Percentiles rank a stretch among this genome's conserved stretches.
Evolutionary conservation across 2,113 vertebrate species (phyloP).

Genomic region (Dascyllus trimaculatus): DNA sequence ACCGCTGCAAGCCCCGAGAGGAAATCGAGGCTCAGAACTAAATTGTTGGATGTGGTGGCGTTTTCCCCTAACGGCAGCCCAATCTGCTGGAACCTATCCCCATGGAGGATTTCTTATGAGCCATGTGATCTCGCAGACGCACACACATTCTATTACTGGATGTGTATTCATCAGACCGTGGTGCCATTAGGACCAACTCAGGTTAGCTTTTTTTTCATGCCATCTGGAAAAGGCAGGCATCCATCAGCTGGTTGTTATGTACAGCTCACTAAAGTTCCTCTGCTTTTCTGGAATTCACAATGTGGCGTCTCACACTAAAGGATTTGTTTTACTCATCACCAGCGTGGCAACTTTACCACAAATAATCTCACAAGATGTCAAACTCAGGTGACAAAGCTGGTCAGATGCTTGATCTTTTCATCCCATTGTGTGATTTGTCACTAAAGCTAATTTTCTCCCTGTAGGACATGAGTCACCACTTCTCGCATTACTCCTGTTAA

Average conservation of each 20-base stretch:
- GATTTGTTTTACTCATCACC: conserved; percentile 49
- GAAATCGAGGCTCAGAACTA: conserved; percentile 74
- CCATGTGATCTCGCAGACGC: conserved; percentile 45
- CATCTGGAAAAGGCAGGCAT: conserved; percentile 61
- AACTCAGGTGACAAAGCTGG: conserved; percentile 21
- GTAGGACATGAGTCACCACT: conserved; percentile 12
- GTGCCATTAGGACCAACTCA: conserved; percentile 71
- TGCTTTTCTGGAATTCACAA: conserved; percentile 53
- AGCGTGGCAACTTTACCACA: conserved; percentile 29
- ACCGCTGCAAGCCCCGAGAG: conserved; percentile 59
- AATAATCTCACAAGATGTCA: conserved; percentile 33
- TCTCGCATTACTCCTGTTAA: conserved; percentile 40
- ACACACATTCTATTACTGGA: conserved; percentile 52
- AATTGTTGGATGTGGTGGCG: conserved; percentile 75
- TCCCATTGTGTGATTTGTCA: conserved; percentile 28
- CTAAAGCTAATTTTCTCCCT: conserved; percentile 35
- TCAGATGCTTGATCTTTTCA: conserved; percentile 28
- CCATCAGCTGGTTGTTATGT: conserved; percentile 66
- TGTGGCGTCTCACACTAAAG: conserved; percentile 26
- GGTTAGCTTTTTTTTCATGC: conserved; percentile 43
- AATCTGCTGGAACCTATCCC: conserved; percentile 77
- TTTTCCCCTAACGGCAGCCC: conserved; percentile 70
- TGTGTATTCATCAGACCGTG: conserved; percentile 72
- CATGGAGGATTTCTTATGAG: conserved; percentile 73
- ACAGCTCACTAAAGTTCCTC: conserved; percentile 48